A percentile compares a stretch with the other conserved stretches of the same genome.
Conservation (phyloP, 2,797 vertebrate species). For the Micropoecilia bifurca region DNA sequence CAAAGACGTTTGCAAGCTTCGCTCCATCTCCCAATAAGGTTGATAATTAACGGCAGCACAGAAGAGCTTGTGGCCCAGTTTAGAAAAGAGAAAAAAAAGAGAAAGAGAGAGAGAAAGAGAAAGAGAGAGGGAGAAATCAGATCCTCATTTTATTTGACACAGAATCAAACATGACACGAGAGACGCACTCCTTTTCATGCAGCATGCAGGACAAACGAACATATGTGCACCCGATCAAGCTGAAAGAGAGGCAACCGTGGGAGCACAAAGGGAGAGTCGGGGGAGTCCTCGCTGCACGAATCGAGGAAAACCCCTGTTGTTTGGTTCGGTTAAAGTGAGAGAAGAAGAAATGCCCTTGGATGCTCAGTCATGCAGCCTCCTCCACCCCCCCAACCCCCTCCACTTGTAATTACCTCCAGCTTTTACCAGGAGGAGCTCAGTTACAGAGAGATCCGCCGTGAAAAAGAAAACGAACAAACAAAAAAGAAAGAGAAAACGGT, state of each 20-base stretch:
- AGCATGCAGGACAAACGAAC: constrained; percentile 19
- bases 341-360: constrained; percentile 78
- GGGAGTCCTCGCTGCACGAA: constrained; percentile 72
- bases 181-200: constrained; percentile 37
- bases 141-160: constrained; percentile 71
- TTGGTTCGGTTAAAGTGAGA: constrained; percentile 58
- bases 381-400: constrained; percentile 50
- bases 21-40: constrained; percentile 61
- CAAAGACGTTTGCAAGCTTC: constrained; percentile 37
- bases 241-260: constrained; percentile 9
- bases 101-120: constrained; percentile 43
- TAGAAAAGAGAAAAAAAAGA: constrained; percentile 49
- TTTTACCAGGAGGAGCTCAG: constrained; percentile 72
- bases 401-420: constrained; percentile 77
- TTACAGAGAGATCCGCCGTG: constrained; percentile 35
- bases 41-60: constrained; percentile 76
- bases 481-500: constrained; percentile 30
- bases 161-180: constrained; percentile 56
- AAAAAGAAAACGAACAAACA: not conserved
- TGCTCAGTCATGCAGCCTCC: constrained; percentile 70
- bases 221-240: not conserved
- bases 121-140: constrained; percentile 44
- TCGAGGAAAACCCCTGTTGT: constrained; percentile 78
- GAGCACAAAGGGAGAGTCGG: constrained; percentile 39
- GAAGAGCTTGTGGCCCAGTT: constrained; percentile 77